phyloP scores from a whole-genome alignment of 1,140 invertebrate genomes.

The Geopemphigus sp. region DNA sequence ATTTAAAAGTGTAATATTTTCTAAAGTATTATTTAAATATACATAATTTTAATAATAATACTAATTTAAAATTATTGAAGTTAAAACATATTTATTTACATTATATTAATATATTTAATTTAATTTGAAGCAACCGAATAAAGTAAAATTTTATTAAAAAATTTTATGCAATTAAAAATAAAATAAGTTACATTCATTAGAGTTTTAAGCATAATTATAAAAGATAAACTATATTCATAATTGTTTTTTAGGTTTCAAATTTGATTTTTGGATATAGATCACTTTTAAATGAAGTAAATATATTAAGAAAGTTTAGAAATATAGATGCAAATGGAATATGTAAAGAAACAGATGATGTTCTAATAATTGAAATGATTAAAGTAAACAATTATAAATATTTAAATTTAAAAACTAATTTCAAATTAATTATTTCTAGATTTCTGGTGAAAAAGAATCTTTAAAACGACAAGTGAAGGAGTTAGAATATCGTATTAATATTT shows the following conservation, averaged over 20 bases:
- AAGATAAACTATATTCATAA: too few relatives aligned
- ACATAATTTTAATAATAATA: too few relatives aligned
- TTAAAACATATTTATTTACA: too few relatives aligned
- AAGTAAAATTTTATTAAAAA: too few relatives aligned
- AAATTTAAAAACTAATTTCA: background rate
- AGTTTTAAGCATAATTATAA: too few relatives aligned
- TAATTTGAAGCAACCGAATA: too few relatives aligned
- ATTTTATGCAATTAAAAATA: too few relatives aligned
- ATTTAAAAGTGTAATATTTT: too few relatives aligned
- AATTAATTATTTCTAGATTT: slow-evolving; percentile 52
- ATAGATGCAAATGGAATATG: slow-evolving; percentile 14
- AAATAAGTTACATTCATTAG: too few relatives aligned
- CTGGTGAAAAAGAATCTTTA: slow-evolving; percentile 55
- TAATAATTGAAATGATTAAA: slow-evolving; percentile 39
- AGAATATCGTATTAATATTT: slow-evolving; percentile 53
- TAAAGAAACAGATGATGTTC: slow-evolving; percentile 23
- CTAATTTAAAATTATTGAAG: too few relatives aligned
- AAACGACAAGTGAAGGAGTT: slow-evolving; percentile 55
- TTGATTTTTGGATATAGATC: slow-evolving; percentile 54
- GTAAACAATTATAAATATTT: slow-evolving; percentile 18
- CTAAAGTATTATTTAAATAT: too few relatives aligned
- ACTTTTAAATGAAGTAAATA: slow-evolving; percentile 54
- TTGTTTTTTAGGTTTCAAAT: slow-evolving; percentile 54
- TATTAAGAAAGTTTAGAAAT: slow-evolving; percentile 54
- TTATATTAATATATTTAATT: too few relatives aligned